These are phyloP conservation scores for Lomographa bimaculata DNA, from an alignment of 2,888 invertebrate genomes.

Conservation along the genomic window DNA sequence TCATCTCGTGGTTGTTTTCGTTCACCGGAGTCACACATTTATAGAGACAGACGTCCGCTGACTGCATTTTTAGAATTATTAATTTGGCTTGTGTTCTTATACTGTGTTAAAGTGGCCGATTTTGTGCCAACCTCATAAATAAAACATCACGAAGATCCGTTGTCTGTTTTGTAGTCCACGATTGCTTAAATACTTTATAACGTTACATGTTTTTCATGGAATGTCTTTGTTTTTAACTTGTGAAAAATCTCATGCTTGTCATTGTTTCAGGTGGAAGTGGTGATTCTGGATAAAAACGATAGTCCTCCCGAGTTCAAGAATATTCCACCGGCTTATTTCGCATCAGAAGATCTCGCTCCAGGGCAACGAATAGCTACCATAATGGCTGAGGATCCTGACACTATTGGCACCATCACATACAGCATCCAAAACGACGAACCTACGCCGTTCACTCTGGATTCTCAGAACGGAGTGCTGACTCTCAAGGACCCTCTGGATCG, in stretches of 20 bases:
- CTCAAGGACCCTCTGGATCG: constrained; percentile 92
- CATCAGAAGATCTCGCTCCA: constrained; percentile 93
- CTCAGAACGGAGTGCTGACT: constrained; percentile 87
- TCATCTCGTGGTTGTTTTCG: constrained; percentile 43
- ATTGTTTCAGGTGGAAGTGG: constrained; percentile 90
- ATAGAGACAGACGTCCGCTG: constrained; percentile 53
- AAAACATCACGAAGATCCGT: constrained; percentile 64
- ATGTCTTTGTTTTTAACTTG: constrained; percentile 22
- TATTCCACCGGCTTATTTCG: constrained; percentile 87
- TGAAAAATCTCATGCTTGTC: too few relatives aligned
- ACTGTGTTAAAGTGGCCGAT: constrained; percentile 72
- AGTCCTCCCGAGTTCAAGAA: constrained; percentile 95
- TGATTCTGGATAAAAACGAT: constrained; percentile 95
- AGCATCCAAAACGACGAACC: constrained; percentile 86
- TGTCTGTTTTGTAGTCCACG: constrained; percentile 57
- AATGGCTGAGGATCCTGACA: constrained; percentile 93
- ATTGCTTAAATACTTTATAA: constrained; percentile 50
- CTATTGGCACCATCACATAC: constrained; percentile 90
- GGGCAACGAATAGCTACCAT: constrained; percentile 91
- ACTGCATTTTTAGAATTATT: constrained; percentile 81
- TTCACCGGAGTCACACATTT: constrained; percentile 56
- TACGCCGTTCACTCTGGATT: constrained; percentile 88
- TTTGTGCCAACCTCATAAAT: constrained; percentile 74
- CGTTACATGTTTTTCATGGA: constrained; percentile 49
- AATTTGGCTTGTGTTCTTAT: constrained; percentile 75